Evolutionary conservation across 2,113 vertebrate genomes (phyloP).

Genomic region (Oncorhynchus clarkii): DNA sequence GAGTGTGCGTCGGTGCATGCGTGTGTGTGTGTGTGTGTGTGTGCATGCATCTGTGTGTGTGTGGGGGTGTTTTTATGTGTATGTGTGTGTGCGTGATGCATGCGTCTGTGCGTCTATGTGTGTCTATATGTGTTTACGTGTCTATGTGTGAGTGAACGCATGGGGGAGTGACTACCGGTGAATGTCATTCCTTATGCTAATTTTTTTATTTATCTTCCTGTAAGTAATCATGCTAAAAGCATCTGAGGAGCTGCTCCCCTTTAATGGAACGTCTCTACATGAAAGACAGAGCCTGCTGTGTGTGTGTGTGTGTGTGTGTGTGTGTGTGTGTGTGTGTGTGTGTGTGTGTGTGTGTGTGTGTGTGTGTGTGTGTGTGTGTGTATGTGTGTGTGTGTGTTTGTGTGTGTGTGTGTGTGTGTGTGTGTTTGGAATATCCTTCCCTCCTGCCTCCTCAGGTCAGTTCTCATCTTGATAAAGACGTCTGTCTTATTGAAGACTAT

Average conservation of each 20-base stretch:
- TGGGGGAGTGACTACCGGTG: slow-evolving; percentile 54
- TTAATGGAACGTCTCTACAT: slow-evolving; percentile 82
- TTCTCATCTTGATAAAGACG: slow-evolving; percentile 82
- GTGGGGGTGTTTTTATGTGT: too few relatives aligned
- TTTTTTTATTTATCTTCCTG: slow-evolving; percentile 68
- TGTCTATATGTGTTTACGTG: background rate
- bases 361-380: too few relatives aligned
- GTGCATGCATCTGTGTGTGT: background rate
- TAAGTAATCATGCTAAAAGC: slow-evolving; percentile 86
- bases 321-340: too few relatives aligned
- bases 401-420: too few relatives aligned
- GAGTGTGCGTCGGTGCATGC: background rate
- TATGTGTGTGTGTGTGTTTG: too few relatives aligned
- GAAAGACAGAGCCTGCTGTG: slow-evolving; percentile 65
- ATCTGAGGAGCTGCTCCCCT: slow-evolving; percentile 75
- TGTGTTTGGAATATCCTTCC: slow-evolving; percentile 67
- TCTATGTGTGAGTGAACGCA: slow-evolving; percentile 25
- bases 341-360: too few relatives aligned
- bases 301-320: too few relatives aligned
- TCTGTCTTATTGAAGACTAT: slow-evolving; percentile 78
- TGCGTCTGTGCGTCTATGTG: background rate
- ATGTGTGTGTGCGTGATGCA: too few relatives aligned
- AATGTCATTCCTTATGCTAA: slow-evolving; percentile 73
- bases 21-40: too few relatives aligned
- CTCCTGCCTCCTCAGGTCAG: slow-evolving; percentile 69